Evolutionary conservation across 2,888 invertebrate species (phyloP), one percentile per base, ranked within the genome.

Genomic region (Erynnis tages): DNA sequence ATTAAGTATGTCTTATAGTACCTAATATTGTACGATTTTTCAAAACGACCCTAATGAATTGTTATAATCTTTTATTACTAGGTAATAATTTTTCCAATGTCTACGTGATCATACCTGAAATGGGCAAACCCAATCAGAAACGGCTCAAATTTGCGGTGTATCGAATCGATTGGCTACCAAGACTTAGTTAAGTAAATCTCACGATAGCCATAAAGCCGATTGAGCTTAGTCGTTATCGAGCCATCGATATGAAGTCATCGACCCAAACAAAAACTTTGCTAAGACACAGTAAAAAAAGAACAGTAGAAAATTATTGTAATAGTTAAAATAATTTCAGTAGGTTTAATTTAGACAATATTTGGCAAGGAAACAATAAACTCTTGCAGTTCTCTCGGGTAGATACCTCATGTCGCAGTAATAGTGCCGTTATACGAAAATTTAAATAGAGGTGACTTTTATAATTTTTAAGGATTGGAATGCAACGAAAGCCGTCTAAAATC

Each of bases 211-310:
- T 59, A 61, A 53, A 57, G 38, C 53, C 56, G 48, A 59, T 56
- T 52, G 37, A 56, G 54, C 48, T 56, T 50, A 49, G 13, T 32
- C 11, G 47, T 58, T 55, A 62, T 63, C 63, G 54, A 65, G 58
- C 58, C 58, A 61, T 67, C 57, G 69, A 72, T 69, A 69, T 63
- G 55, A 70, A 67, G 69, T 72, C 76, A 65, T 70, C 67, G 75
- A 74, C 71, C 73, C 63, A 67, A 74, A 76, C 73, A 74, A 77
- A 76, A 70, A 68, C 10, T 17, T 41, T 21, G 13, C 30, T 47
- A 21, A 5, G 27, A 5, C 29, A 17, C 21, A 48, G 48, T 40
- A 40, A n/a, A 38, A 30, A 2, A 13, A 19, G 21, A 40, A 23
- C 30, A 29, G 48, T 38, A 48, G 5, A 30, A 10, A 17, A 4